A percentile compares a stretch with the other conserved stretches of the same genome.
Conservation (phyloP, 2,797 vertebrate species). For the Presbytis comata region DNA sequence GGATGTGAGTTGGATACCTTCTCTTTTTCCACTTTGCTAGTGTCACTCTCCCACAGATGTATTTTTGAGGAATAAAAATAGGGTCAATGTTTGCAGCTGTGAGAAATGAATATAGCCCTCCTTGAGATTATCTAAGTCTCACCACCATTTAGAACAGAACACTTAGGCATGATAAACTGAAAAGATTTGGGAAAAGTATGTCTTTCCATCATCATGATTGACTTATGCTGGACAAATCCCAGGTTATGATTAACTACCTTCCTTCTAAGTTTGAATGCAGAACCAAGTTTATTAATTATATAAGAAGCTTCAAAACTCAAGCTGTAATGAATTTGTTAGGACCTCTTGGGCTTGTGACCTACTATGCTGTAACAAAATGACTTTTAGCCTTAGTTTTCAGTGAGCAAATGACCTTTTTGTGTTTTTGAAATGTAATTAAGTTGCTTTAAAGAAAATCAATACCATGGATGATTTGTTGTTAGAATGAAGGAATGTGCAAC, state of each 20-base stretch:
- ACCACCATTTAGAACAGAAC: background rate
- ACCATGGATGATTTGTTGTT: conserved; percentile 38
- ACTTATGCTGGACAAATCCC: background rate
- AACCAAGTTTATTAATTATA: background rate
- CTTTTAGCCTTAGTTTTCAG: background rate
- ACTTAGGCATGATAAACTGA: background rate
- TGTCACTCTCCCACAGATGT: background rate
- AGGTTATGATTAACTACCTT: background rate
- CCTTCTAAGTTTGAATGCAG: background rate
- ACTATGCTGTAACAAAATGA: background rate
- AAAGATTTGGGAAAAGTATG: background rate
- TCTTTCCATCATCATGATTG: background rate
- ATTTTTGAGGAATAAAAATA: conserved; percentile 21
- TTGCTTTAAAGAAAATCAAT: conserved; percentile 15
- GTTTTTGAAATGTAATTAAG: background rate
- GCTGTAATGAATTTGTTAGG: background rate
- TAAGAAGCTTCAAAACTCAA: background rate
- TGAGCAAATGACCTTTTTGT: background rate
- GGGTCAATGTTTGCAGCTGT: background rate
- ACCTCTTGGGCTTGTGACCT: background rate
- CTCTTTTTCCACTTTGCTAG: background rate
- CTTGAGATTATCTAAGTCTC: background rate
- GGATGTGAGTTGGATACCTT: background rate
- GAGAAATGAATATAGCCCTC: background rate
- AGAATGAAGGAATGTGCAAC: background rate